Evolutionary conservation across 2,888 invertebrate genomes (phyloP).

Genomic region (Palloptera scutellata): DNA sequence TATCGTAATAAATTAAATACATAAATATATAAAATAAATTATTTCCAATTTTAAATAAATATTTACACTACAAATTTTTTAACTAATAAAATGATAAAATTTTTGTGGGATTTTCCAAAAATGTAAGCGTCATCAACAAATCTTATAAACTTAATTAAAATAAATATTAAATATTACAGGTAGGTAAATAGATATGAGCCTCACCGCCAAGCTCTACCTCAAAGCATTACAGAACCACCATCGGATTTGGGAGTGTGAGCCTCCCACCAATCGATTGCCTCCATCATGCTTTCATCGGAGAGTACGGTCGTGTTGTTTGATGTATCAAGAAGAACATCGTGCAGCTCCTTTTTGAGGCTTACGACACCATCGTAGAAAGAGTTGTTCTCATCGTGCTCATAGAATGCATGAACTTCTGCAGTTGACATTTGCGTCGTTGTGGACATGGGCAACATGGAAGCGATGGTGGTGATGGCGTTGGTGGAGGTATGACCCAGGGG

Average conservation of each 20-base stretch:
- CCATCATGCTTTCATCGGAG: slow-evolving; percentile 66
- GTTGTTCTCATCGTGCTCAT: slow-evolving; percentile 47
- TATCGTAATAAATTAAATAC: neutral
- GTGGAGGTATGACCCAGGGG: slow-evolving; percentile 30
- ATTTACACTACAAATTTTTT: neutral
- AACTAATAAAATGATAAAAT: no score
- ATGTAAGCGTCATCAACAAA: slow-evolving; percentile 36
- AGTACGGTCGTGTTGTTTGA: slow-evolving; percentile 47
- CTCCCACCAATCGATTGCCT: slow-evolving; percentile 69
- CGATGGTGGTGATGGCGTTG: slow-evolving; percentile 28
- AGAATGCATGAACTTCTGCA: slow-evolving; percentile 49
- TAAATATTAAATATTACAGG: no score
- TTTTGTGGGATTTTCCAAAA: slow-evolving; percentile 27
- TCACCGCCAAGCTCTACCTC: neutral
- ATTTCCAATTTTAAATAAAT: neutral
- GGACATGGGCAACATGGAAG: neutral
- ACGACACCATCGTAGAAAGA: slow-evolving; percentile 49
- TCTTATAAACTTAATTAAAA: slow-evolving; percentile 2
- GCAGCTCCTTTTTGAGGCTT: slow-evolving; percentile 57
- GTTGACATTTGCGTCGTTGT: slow-evolving; percentile 22
- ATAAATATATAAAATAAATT: slow-evolving; percentile 11
- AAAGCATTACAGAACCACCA: slow-evolving; percentile 46
- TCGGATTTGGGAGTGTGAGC: slow-evolving; percentile 62
- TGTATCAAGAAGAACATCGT: slow-evolving; percentile 61
- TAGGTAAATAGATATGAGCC: no score